These are phyloP conservation scores for Montipora cactus DNA, from an alignment of 64 coral and sea anemone genomes.

Conservation along the genomic window DNA sequence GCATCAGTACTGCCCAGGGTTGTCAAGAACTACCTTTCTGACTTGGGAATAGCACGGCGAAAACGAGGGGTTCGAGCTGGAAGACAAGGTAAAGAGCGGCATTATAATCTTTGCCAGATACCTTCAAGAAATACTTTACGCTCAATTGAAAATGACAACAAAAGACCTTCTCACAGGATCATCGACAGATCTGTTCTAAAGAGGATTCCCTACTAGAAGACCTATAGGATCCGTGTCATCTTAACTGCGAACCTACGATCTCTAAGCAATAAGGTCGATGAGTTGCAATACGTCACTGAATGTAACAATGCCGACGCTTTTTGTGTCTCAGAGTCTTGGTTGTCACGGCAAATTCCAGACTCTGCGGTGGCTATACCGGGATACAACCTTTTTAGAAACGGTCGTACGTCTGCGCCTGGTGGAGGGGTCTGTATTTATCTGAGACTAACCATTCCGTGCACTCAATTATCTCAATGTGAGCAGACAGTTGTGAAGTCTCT, in stretches of 20 bases:
- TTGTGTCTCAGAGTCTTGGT: constrained; percentile 62
- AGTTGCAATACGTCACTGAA: constrained; percentile 35
- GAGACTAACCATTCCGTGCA: constrained; percentile 42
- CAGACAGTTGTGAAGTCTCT: constrained; percentile 6
- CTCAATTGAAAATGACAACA: constrained; percentile 54
- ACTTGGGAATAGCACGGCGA: constrained; percentile 68
- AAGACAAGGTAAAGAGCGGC: constrained; percentile 45
- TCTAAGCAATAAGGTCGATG: constrained; percentile 61
- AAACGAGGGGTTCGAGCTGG: constrained; percentile 58
- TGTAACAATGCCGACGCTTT: constrained; percentile 50
- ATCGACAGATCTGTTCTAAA: constrained; percentile 48
- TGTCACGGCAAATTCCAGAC: constrained; percentile 51
- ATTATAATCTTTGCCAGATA: constrained; percentile 44
- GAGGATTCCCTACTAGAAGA: constrained; percentile 48
- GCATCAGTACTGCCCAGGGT: constrained; percentile 48
- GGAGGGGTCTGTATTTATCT: constrained; percentile 56
- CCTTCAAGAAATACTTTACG: constrained; percentile 52
- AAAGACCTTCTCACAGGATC: constrained; percentile 24
- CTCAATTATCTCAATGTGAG: constrained; percentile 23
- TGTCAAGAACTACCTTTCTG: constrained; percentile 55
- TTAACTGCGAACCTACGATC: constrained; percentile 20
- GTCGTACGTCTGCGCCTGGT: constrained; percentile 6
- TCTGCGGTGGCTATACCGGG: constrained; percentile 54
- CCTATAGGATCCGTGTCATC: constrained; percentile 21
- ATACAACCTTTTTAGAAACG: constrained; percentile 72